phyloP scores from a whole-genome alignment of 1,140 invertebrate species.

The Homalodisca vitripennis region DNA sequence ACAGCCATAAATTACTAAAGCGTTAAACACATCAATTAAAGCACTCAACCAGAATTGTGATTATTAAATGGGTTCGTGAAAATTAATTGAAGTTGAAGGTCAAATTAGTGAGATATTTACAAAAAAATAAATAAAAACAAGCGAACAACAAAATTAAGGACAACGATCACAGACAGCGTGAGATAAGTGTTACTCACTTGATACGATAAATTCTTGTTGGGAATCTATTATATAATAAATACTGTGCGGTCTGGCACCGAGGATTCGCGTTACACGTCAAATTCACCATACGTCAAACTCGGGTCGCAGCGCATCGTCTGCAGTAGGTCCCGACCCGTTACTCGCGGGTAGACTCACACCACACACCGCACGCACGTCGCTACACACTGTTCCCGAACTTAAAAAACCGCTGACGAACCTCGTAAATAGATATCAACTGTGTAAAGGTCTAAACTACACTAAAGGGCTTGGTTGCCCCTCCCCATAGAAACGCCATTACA shows the following conservation, averaged over 20 bases:
- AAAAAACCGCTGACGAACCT: not conserved
- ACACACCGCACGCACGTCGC: not conserved
- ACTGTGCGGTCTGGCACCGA: not conserved
- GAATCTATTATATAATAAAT: not conserved
- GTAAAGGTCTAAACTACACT: slow-evolving; percentile 22
- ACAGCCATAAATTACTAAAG: not conserved
- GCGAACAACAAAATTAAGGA: too few relatives aligned
- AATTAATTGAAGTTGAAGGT: not conserved
- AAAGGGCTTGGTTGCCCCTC: slow-evolving; percentile 17
- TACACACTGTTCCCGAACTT: not conserved
- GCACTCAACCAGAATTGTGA: slow-evolving; percentile 8
- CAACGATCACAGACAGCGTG: not conserved
- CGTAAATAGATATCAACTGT: not conserved
- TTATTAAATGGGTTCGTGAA: too few relatives aligned
- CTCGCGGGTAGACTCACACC: not conserved
- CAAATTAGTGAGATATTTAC: not conserved
- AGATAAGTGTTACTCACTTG: not conserved
- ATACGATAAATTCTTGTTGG: not conserved
- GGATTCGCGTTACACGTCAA: slow-evolving; percentile 5
- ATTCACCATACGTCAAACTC: slow-evolving; percentile 13
- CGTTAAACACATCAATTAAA: not conserved
- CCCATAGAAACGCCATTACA: slow-evolving; percentile 20
- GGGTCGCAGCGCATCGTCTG: not conserved
- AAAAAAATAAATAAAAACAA: too few relatives aligned
- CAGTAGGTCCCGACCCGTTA: not conserved